phyloP scores from a whole-genome alignment of 2,797 vertebrate species.

The Pangasius mekongensis region DNA sequence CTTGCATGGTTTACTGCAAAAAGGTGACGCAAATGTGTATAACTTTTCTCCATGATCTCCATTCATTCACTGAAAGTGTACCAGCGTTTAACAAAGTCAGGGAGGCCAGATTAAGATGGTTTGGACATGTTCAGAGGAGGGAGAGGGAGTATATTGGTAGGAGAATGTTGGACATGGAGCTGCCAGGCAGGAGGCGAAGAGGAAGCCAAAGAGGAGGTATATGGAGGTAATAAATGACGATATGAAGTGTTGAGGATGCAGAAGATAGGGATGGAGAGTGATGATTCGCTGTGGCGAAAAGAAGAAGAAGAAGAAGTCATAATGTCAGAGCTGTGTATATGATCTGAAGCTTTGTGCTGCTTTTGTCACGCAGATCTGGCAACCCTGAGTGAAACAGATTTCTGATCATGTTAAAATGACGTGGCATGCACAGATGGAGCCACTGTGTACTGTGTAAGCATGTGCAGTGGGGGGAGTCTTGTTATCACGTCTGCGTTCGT shows the following conservation, averaged over 20 bases:
- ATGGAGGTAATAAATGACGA: no score
- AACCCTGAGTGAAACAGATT: neutral
- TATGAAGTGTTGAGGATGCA: neutral
- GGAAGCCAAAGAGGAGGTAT: no score
- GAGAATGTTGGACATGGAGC: no score
- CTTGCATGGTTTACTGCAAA: neutral
- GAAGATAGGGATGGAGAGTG: no score
- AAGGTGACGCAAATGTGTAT: neutral
- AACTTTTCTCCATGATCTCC: neutral
- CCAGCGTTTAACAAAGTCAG: neutral
- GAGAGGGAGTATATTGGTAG: no score
- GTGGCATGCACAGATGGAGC: constrained; percentile 4
- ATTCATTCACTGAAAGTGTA: neutral
- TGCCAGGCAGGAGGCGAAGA: no score
- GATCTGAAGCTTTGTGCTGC: neutral
- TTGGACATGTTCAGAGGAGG: no score
- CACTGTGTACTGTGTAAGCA: neutral
- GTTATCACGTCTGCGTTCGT: constrained; percentile 2
- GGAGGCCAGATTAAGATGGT: no score
- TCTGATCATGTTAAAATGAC: neutral
- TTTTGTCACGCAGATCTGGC: neutral
- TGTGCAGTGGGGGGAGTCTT: neutral
- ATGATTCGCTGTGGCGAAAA: no score
- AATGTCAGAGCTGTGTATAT: neutral
- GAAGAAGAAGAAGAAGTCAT: neutral